Evolutionary conservation across 2,888 invertebrate species (phyloP).

Genomic region (Drepanosiphum platanoidis): DNA sequence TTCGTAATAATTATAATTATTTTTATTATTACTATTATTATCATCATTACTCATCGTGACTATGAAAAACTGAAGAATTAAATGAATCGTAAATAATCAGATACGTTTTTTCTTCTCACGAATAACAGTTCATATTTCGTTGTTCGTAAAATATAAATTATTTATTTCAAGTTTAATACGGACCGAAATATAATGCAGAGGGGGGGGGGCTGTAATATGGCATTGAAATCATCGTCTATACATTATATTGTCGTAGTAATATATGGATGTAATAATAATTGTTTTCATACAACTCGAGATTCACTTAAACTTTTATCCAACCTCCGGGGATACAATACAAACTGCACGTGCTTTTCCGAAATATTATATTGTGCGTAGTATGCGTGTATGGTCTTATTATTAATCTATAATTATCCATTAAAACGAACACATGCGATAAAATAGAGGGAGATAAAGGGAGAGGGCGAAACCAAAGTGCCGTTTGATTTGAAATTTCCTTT

Average conservation of each 20-base stretch:
- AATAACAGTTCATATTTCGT: neutral
- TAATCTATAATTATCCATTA: constrained; percentile 32
- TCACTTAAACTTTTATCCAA: constrained; percentile 23
- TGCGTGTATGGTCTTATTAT: constrained; percentile 5
- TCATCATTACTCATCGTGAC: neutral
- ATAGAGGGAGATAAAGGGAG: neutral
- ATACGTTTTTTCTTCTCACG: neutral
- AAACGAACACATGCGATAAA: constrained; percentile 28
- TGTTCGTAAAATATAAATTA: neutral
- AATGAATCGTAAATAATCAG: neutral
- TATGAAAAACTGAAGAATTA: neutral
- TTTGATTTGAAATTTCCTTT: neutral
- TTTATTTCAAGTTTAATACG: neutral
- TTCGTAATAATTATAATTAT: neutral
- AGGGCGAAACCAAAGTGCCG: neutral
- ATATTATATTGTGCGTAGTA: neutral
- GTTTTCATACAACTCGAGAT: constrained; percentile 5
- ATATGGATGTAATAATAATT: neutral
- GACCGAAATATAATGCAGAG: neutral
- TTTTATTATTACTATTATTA: neutral
- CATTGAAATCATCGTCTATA: neutral
- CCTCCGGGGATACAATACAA: neutral
- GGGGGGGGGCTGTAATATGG: no score
- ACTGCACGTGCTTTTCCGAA: constrained; percentile 6
- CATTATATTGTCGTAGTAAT: neutral